Evolutionary conservation across 1,140 invertebrate species (phyloP).

Genomic region (Pseudoatta argentina): DNA sequence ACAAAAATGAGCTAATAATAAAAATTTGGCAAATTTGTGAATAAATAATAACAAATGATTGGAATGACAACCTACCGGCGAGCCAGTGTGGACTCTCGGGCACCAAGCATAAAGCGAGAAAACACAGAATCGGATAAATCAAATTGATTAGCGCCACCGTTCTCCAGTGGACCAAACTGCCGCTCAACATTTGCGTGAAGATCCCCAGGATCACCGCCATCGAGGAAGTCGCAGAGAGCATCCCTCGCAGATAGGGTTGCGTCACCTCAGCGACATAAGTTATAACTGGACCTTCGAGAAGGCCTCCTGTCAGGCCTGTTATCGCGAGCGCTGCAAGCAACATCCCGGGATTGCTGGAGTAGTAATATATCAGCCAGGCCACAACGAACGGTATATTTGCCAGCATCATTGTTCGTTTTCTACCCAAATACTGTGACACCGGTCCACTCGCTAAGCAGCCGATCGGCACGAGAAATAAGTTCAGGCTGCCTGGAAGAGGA

Average conservation of each 20-base stretch:
- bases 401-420: conserved; percentile 91
- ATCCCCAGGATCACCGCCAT: conserved; percentile 91
- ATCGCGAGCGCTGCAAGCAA: conserved; percentile 90
- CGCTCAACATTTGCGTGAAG: conserved; percentile 90
- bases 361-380: conserved; percentile 91
- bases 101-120: conserved; percentile 89
- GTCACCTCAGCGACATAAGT: conserved; percentile 94
- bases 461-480: conserved; percentile 91
- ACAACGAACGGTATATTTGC: conserved; percentile 91
- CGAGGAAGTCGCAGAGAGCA: conserved; percentile 90
- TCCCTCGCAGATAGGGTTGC: conserved; percentile 91
- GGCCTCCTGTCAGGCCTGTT: conserved; percentile 90
- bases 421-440: conserved; percentile 89
- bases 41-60: neutral
- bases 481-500: conserved; percentile 90
- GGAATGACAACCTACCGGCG: conserved; percentile 78
- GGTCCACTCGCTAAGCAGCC: conserved; percentile 91
- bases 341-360: conserved; percentile 87
- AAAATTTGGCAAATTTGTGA: too few relatives aligned
- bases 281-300: conserved; percentile 92
- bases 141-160: conserved; percentile 90
- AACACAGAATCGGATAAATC: conserved; percentile 89
- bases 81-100: conserved; percentile 94
- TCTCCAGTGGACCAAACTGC: conserved; percentile 90
- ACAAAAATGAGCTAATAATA: too few relatives aligned